These are phyloP conservation scores for Drosophila birchii DNA, from an alignment of 2,888 invertebrate genomes.

Conservation along the genomic window DNA sequence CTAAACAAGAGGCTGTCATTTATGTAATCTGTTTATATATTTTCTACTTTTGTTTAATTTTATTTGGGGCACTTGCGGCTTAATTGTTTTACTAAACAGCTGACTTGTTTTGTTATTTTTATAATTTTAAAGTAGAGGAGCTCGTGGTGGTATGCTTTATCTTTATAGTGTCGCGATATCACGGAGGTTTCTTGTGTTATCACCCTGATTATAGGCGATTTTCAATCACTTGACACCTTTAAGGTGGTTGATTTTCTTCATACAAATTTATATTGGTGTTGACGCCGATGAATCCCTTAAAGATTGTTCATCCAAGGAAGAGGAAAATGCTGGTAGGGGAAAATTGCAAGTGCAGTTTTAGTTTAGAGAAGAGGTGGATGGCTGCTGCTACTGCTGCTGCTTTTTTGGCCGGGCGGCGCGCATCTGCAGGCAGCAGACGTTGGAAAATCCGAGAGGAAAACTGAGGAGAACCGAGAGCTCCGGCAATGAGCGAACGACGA, in stretches of 20 bases:
- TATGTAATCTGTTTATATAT: slow-evolving; percentile 31
- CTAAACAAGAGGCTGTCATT: slow-evolving; percentile 23
- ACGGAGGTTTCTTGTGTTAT: slow-evolving; percentile 15
- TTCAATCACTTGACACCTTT: slow-evolving; percentile 25
- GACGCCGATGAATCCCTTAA: slow-evolving; percentile 4
- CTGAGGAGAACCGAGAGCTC: slow-evolving; percentile 42
- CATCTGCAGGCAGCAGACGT: slow-evolving; percentile 62
- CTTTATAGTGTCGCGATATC: slow-evolving; percentile 24
- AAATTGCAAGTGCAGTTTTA: slow-evolving; percentile 23
- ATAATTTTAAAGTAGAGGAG: neutral
- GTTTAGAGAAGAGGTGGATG: slow-evolving; percentile 38
- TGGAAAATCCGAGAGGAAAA: slow-evolving; percentile 45
- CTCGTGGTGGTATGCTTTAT: slow-evolving; percentile 15
- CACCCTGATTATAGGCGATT: slow-evolving; percentile 24
- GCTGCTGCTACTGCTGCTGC: slow-evolving; percentile 26
- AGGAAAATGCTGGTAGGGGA: slow-evolving; percentile 4
- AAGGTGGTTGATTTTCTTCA: slow-evolving; percentile 19
- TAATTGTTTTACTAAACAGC: slow-evolving; percentile 12
- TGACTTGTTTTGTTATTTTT: slow-evolving; percentile 14
- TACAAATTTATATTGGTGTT: slow-evolving; percentile 6
- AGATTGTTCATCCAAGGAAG: slow-evolving; percentile 3
- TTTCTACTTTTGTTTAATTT: slow-evolving; percentile 6
- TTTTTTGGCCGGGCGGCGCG: slow-evolving; percentile 60
- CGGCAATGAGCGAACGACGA: slow-evolving; percentile 65
- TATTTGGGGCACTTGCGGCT: slow-evolving; percentile 15